Conservation (phyloP, 1,140 invertebrate species). For the Drosophila insularis region DNA sequence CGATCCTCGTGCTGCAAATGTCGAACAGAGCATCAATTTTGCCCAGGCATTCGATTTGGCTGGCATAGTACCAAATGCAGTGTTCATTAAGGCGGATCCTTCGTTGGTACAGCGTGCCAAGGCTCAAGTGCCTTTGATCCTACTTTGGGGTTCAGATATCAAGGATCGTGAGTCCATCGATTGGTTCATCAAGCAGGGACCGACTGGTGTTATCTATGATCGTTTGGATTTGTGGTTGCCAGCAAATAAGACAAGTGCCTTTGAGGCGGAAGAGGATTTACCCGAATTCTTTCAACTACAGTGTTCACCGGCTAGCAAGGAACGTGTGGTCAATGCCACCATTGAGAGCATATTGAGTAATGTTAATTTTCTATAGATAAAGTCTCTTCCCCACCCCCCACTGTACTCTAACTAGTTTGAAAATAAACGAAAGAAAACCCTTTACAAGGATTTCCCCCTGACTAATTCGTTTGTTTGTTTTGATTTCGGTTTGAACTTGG, state of each 20-base stretch:
- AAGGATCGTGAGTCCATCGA: slow-evolving; percentile 92
- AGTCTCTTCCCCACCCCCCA: neutral
- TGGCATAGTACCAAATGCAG: slow-evolving; percentile 95
- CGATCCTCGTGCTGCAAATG: slow-evolving; percentile 90
- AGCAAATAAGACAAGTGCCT: slow-evolving; percentile 49
- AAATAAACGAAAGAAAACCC: slow-evolving; percentile 15
- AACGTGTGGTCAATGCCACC: slow-evolving; percentile 52
- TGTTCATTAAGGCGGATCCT: slow-evolving; percentile 92
- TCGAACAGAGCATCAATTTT: slow-evolving; percentile 91
- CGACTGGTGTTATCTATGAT: slow-evolving; percentile 96
- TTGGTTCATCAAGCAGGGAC: slow-evolving; percentile 90
- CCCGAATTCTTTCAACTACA: slow-evolving; percentile 74
- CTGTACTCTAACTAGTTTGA: slow-evolving; percentile 12
- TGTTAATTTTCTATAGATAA: slow-evolving; percentile 68
- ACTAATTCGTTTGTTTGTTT: slow-evolving; percentile 32
- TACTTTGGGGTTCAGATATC: slow-evolving; percentile 97
- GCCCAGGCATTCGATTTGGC: slow-evolving; percentile 90
- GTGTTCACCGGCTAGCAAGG: slow-evolving; percentile 39
- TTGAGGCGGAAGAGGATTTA: slow-evolving; percentile 64
- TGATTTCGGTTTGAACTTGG: slow-evolving; percentile 64
- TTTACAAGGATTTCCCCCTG: slow-evolving; percentile 22
- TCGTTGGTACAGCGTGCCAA: slow-evolving; percentile 89
- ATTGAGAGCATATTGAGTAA: slow-evolving; percentile 76
- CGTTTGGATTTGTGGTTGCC: slow-evolving; percentile 88
- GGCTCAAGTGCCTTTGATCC: slow-evolving; percentile 90